Evolutionary conservation across 92 coral and sea anemone genomes (phyloP), one percentile per base, ranked within the genome.

Genomic region (Zoanthus solanderi): DNA sequence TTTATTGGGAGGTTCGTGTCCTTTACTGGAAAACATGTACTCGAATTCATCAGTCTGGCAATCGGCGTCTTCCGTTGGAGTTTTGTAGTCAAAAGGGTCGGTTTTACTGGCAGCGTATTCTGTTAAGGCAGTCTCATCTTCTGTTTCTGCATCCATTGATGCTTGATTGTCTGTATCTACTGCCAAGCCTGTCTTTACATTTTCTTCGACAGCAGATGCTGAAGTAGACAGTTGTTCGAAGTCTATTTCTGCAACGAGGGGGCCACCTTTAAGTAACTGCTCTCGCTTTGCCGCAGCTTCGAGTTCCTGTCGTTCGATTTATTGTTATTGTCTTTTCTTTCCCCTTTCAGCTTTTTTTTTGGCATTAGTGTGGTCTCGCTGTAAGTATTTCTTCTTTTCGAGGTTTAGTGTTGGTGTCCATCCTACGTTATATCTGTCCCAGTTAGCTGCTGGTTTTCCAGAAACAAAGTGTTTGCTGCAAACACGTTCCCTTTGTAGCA

Each of bases 391-490:
- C 66, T 58, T 58, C 66, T 58, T 58, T 58, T 18, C 18, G 66
- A 58, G 66, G 66, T 58, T 58, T 58, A 58, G 66, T 58, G 66
- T 58, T 58, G 66, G 66, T 58, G n/a, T 58, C 66, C 66, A 58
- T 3, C 12, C 66, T 58, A 58, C 66, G 12, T 58, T 58, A 58
- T 58, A 58, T 14, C 66, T 58, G 66, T 58, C 66, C 66, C 66
- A 58, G 66, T 58, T 58, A 6, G 66, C 66, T 12, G 66, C 66
- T 58, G 66, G 66, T 15, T 58, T 58, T 1, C 66, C 23, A 15
- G 23, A 58, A 58, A 14, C 66, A 58, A 58, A 58, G 6, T 58
- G 66, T 58, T 58, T 15, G 66, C 63, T 58, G 66, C 66, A 58
- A 58, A 58, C 66, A 58, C 23, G 66, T 58, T 58, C 66, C 23